Percentiles rank a stretch among this genome's conserved stretches.
phyloP scores from a whole-genome alignment of 2,888 invertebrate species.

The Slavum lentiscoides region DNA sequence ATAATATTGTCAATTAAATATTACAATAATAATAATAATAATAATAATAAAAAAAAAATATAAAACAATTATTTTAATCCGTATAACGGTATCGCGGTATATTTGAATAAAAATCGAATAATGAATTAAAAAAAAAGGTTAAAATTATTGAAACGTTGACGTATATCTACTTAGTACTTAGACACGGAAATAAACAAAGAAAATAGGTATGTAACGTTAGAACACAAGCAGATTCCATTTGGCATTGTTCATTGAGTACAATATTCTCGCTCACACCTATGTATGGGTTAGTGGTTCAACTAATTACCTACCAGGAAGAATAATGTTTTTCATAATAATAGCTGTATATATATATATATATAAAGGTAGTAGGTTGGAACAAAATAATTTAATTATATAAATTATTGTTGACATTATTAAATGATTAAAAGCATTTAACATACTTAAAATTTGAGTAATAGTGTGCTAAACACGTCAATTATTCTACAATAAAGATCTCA shows the following conservation, averaged over 20 bases:
- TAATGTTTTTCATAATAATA: background rate
- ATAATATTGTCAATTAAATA: too few species aligned
- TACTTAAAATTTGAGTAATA: constrained; percentile 6
- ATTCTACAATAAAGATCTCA: background rate
- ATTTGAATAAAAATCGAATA: too few species aligned
- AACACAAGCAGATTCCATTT: background rate
- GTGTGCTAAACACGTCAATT: background rate
- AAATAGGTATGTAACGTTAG: background rate
- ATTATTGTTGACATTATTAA: constrained; percentile 6
- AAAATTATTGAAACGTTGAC: too few species aligned
- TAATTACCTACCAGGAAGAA: constrained; percentile 4
- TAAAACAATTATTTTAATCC: too few species aligned
- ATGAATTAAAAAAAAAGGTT: too few species aligned
- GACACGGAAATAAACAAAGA: too few species aligned
- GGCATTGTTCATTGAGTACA: background rate
- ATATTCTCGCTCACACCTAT: constrained; percentile 9
- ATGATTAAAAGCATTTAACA: constrained; percentile 4
- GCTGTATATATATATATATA: background rate
- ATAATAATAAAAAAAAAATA: too few species aligned
- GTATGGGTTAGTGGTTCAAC: background rate
- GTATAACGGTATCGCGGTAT: too few species aligned
- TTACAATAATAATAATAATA: too few species aligned
- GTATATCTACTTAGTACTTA: too few species aligned
- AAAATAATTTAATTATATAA: constrained; percentile 28
- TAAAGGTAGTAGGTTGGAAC: constrained; percentile 1